Conservation (phyloP, 2,888 invertebrate species). For the Muschampia plurimacula region DNA sequence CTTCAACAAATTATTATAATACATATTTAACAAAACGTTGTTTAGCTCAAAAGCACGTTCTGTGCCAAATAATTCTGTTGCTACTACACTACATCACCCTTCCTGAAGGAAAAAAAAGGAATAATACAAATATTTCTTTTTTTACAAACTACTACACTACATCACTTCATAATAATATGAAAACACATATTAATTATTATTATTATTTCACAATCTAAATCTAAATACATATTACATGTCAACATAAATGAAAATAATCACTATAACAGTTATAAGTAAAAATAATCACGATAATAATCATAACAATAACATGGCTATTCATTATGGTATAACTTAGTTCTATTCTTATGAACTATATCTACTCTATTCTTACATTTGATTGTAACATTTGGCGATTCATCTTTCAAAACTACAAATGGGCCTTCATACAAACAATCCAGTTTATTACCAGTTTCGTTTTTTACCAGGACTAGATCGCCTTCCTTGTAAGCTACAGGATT, state of each 20-base stretch:
- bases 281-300: background rate
- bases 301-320: background rate
- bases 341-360: constrained; percentile 4
- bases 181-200: background rate
- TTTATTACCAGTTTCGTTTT: background rate
- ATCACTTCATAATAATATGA: background rate
- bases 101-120: background rate
- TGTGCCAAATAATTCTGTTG: background rate
- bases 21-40: too few species aligned
- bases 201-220: background rate
- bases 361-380: background rate
- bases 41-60: too few species aligned
- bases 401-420: background rate
- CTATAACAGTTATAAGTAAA: background rate
- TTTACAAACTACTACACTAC: too few species aligned
- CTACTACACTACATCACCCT: background rate
- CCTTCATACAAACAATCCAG: background rate
- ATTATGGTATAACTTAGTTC: background rate
- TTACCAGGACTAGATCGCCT: background rate
- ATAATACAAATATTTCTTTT: background rate
- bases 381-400: background rate
- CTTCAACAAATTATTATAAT: too few species aligned
- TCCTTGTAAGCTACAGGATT: background rate
- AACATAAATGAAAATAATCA: background rate
- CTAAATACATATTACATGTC: background rate